These are phyloP conservation scores for Dolichallabes microphthalmus DNA, from an alignment of 2,113 vertebrate species.

Conservation along the genomic window DNA sequence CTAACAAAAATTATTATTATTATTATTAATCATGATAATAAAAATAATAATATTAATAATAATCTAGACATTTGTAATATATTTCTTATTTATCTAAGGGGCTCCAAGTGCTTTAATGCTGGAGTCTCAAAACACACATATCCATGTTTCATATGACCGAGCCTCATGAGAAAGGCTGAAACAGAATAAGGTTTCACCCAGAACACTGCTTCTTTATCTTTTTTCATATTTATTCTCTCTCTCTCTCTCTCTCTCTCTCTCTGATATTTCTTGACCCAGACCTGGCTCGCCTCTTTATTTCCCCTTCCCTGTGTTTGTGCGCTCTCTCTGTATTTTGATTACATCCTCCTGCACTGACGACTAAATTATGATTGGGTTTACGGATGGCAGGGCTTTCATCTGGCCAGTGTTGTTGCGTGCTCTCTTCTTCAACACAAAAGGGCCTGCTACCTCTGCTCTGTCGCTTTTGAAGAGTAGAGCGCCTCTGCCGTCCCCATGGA, in stretches of 20 bases:
- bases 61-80: too few species aligned
- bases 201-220: constrained; percentile 55
- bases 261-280: constrained; percentile 43
- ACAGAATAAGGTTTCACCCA: constrained; percentile 45
- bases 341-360: constrained; percentile 78
- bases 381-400: constrained; percentile 88
- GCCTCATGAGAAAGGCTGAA: background rate
- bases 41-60: background rate
- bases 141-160: background rate
- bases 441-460: constrained; percentile 73
- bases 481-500: constrained; percentile 79
- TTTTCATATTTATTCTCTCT: constrained; percentile 36
- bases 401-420: constrained; percentile 76
- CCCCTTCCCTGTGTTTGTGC: constrained; percentile 43
- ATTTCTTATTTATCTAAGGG: background rate
- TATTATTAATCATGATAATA: background rate
- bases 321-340: constrained; percentile 78
- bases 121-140: background rate
- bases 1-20: background rate
- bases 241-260: constrained; percentile 27
- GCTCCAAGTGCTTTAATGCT: background rate
- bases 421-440: constrained; percentile 78
- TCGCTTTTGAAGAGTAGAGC: constrained; percentile 83
- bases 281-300: constrained; percentile 61
- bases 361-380: constrained; percentile 90